Evolutionary conservation across 37 sponge, comb jelly and placozoan species (phyloP).

Genomic region (Oopsacas minuta): DNA sequence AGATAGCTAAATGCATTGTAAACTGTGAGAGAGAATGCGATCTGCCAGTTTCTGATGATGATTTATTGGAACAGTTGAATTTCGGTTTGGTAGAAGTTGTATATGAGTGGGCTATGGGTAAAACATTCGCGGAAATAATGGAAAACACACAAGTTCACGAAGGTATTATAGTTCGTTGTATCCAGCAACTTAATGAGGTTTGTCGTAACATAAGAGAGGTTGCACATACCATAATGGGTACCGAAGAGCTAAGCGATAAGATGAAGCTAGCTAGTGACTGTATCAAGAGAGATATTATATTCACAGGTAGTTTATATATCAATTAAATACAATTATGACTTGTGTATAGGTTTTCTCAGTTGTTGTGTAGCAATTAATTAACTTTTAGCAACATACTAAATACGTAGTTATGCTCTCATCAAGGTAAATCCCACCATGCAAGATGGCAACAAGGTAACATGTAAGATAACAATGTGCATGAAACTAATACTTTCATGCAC

Average conservation of each 20-base stretch:
- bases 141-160: conserved; percentile 79
- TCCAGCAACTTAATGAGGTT: conserved; percentile 77
- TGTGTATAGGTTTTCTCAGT: no score
- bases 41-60: conserved; percentile 45
- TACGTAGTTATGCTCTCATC: no score
- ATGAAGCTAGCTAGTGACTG: conserved; percentile 64
- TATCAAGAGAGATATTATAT: conserved; percentile 91
- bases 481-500: no score
- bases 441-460: no score
- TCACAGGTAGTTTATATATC: conserved; percentile 97
- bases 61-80: conserved; percentile 49
- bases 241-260: conserved; percentile 39
- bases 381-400: no score
- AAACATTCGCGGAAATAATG: conserved; percentile 83
- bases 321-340: no score
- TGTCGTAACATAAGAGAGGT: conserved; percentile 65
- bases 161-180: conserved; percentile 92
- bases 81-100: conserved; percentile 96
- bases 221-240: conserved; percentile 66
- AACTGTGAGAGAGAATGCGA: conserved; percentile 46
- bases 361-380: no score
- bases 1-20: conserved; percentile 45
- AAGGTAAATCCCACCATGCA: no score
- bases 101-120: conserved; percentile 84
- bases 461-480: no score